Conservation (phyloP, 2,797 vertebrate species). For the Gymnoscopelus microlampas region DNA sequence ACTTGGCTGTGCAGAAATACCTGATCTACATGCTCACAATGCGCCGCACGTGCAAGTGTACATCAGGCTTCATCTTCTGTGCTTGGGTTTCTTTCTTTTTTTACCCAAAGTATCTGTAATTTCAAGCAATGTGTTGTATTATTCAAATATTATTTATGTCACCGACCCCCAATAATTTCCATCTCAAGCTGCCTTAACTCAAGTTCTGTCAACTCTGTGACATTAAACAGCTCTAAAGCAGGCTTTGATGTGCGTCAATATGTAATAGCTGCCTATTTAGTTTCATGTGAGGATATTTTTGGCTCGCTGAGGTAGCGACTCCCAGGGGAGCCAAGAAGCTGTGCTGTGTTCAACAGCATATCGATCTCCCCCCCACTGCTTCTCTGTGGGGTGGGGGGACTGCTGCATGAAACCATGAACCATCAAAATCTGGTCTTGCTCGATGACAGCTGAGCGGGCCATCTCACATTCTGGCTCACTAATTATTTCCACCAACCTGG, state of each 20-base stretch:
- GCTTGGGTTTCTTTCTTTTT: constrained; percentile 10
- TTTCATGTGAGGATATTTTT: constrained; percentile 58
- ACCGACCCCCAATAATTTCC: neutral
- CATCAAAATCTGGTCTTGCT: constrained; percentile 56
- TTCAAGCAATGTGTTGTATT: constrained; percentile 18
- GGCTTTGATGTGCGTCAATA: constrained; percentile 30
- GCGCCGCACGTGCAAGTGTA: too few species aligned
- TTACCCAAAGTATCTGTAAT: constrained; percentile 25
- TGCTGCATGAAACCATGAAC: constrained; percentile 44
- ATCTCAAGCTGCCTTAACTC: constrained; percentile 19
- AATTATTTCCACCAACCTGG: constrained; percentile 37
- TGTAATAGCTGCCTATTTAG: constrained; percentile 34
- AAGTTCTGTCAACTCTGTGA: constrained; percentile 12
- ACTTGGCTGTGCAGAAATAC: too few species aligned
- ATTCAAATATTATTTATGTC: constrained; percentile 22
- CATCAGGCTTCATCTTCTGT: too few species aligned
- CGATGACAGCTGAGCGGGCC: constrained; percentile 39
- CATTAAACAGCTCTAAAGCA: constrained; percentile 15
- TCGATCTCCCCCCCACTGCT: constrained; percentile 62
- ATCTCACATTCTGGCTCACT: constrained; percentile 37
- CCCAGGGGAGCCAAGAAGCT: constrained; percentile 47
- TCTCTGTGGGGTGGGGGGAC: constrained; percentile 32
- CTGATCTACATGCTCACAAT: too few species aligned
- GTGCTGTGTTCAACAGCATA: constrained; percentile 42
- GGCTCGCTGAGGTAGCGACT: constrained; percentile 45